Conservation (phyloP, 2,797 vertebrate species). For the Rhabdophis nuchalis region DNA sequence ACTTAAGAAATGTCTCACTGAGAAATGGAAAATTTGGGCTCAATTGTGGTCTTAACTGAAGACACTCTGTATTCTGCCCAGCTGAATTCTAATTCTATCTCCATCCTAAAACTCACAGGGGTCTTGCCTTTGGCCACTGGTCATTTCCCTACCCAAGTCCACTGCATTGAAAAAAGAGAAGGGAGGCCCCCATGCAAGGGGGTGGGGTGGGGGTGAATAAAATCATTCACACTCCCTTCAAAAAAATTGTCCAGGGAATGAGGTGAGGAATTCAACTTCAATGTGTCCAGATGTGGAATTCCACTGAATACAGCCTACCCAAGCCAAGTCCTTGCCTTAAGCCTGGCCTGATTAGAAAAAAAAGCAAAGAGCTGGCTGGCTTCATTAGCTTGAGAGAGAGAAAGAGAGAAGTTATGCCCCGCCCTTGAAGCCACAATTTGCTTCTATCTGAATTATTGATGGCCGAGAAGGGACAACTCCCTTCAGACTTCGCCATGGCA, state of each 20-base stretch:
- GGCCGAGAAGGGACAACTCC: background rate
- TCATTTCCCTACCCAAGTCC: background rate
- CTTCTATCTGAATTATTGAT: background rate
- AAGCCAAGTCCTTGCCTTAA: background rate
- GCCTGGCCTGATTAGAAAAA: background rate
- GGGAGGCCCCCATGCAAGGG: background rate
- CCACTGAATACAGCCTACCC: background rate
- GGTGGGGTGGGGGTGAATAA: too few relatives aligned
- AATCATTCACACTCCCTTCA: background rate
- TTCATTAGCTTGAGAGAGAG: background rate
- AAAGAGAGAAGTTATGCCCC: background rate
- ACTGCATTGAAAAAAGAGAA: background rate
- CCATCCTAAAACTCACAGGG: background rate
- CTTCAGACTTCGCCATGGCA: background rate
- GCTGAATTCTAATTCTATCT: background rate
- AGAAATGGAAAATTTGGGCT: background rate
- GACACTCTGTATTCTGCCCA: background rate
- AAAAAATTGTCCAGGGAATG: background rate
- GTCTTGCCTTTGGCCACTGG: too few relatives aligned
- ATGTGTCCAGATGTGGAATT: background rate
- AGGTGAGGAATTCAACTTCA: background rate
- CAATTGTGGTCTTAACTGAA: background rate
- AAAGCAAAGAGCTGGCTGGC: background rate
- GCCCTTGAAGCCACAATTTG: background rate
- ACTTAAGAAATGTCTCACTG: background rate